These are phyloP conservation scores for Pristionchus maxplancki DNA, from an alignment of 2,888 invertebrate genomes.

Conservation along the genomic window DNA sequence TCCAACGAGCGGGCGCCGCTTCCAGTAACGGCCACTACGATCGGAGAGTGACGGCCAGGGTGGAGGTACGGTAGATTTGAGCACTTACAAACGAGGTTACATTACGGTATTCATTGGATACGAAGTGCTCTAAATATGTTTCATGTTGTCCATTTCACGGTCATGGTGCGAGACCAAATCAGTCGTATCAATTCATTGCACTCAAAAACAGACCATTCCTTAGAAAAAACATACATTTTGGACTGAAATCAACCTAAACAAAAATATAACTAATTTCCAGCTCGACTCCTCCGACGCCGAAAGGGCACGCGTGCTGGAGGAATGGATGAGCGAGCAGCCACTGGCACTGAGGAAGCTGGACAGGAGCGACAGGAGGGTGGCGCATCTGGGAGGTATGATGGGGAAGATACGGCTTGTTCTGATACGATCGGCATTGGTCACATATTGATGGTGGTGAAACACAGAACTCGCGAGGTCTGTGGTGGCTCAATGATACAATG, in stretches of 20 bases:
- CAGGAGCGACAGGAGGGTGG: conserved; percentile 33
- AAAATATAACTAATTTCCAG: not conserved
- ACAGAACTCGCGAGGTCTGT: no score
- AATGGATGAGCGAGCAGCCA: conserved; percentile 39
- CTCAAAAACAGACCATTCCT: no score
- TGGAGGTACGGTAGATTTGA: not conserved
- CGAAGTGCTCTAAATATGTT: not conserved
- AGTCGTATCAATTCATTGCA: no score
- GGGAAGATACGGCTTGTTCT: not conserved
- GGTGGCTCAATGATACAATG: no score
- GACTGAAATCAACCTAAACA: not conserved
- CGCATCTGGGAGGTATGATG: conserved; percentile 42
- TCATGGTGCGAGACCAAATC: no score
- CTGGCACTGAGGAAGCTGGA: conserved; percentile 38
- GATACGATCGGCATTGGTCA: no score
- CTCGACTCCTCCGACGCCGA: not conserved
- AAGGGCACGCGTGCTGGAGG: conserved; percentile 27
- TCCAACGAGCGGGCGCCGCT: not conserved
- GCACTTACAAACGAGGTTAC: no score
- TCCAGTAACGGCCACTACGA: conserved; percentile 1
- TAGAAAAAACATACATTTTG: no score
- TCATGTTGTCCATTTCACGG: not conserved
- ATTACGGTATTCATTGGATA: no score
- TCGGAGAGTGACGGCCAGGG: conserved; percentile 17
- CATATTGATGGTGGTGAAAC: no score